phyloP scores from a whole-genome alignment of 2,888 invertebrate species.

The Acronicta aceris region DNA sequence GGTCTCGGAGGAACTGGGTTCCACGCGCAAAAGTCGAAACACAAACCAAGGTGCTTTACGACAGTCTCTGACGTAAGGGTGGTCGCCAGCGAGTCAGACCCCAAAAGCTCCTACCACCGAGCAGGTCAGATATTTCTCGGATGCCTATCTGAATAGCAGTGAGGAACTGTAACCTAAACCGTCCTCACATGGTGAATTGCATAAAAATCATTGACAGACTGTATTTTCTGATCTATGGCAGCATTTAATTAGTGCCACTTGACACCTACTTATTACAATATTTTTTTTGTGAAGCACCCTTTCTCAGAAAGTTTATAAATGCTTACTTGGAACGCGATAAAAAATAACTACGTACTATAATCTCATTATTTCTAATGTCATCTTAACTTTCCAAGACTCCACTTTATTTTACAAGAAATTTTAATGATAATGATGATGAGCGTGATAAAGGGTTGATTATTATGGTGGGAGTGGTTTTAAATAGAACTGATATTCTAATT shows the following conservation, averaged over 20 bases:
- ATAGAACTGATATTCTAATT: not conserved
- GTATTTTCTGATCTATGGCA: slow-evolving; percentile 12
- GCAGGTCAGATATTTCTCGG: no score
- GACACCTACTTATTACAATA: slow-evolving; percentile 35
- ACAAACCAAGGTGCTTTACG: no score
- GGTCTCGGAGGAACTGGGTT: no score
- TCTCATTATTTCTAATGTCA: slow-evolving; percentile 39
- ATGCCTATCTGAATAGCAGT: no score
- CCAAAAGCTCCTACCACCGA: no score
- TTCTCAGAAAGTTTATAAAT: slow-evolving; percentile 27
- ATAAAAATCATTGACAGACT: not conserved
- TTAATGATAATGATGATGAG: slow-evolving; percentile 5
- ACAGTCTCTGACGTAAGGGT: no score
- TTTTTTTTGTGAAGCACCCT: slow-evolving; percentile 27
- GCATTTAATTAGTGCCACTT: slow-evolving; percentile 49
- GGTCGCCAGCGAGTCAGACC: no score
- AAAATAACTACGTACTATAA: slow-evolving; percentile 41
- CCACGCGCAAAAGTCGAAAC: no score
- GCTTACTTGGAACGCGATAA: slow-evolving; percentile 43
- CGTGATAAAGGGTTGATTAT: slow-evolving; percentile 8
- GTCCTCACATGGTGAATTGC: no score
- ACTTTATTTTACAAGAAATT: slow-evolving; percentile 16
- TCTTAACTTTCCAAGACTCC: slow-evolving; percentile 1
- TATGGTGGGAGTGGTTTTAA: not conserved
- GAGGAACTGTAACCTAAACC: no score